These are phyloP conservation scores for Pseudorhiza aurosa DNA, from an alignment of 30 jellyfish, hydroid and myxozoan species.

Conservation along the genomic window DNA sequence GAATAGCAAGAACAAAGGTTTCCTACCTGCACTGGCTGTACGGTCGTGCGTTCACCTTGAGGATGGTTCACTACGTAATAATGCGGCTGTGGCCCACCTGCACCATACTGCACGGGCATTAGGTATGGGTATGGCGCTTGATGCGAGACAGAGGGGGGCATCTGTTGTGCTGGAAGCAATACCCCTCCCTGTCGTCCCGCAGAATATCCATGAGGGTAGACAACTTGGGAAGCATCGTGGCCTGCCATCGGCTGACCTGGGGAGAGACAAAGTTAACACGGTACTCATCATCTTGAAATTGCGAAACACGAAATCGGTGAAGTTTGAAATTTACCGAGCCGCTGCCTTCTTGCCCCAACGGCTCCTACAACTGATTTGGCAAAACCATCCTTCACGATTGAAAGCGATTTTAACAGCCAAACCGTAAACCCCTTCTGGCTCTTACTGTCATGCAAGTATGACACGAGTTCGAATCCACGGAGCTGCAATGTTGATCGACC, in stretches of 20 bases:
- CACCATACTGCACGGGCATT: slow-evolving; percentile 77
- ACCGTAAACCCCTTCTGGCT: too few species aligned
- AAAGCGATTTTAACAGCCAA: too few species aligned
- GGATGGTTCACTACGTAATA: slow-evolving; percentile 80
- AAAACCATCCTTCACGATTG: too few species aligned
- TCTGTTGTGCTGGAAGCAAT: slow-evolving; percentile 47
- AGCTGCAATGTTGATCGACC: too few species aligned
- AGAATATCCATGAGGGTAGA: slow-evolving; percentile 69
- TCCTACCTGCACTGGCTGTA: slow-evolving; percentile 57
- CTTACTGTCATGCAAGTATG: too few species aligned
- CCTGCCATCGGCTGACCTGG: slow-evolving; percentile 75
- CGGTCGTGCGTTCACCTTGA: slow-evolving; percentile 51
- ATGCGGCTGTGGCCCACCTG: slow-evolving; percentile 79
- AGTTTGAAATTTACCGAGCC: too few species aligned
- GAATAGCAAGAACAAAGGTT: not conserved
- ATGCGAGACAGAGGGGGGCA: slow-evolving; percentile 49
- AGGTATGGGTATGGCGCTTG: slow-evolving; percentile 50
- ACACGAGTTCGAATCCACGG: too few species aligned
- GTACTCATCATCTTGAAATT: too few species aligned
- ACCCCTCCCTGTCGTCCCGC: slow-evolving; percentile 46
- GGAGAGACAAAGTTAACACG: slow-evolving; percentile 8
- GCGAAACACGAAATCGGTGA: too few species aligned
- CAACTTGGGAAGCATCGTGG: slow-evolving; percentile 75
- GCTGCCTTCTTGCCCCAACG: too few species aligned
- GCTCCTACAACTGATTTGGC: too few species aligned